Conservation (phyloP, 2,113 vertebrate species). For the Trematomus loennbergii region DNA sequence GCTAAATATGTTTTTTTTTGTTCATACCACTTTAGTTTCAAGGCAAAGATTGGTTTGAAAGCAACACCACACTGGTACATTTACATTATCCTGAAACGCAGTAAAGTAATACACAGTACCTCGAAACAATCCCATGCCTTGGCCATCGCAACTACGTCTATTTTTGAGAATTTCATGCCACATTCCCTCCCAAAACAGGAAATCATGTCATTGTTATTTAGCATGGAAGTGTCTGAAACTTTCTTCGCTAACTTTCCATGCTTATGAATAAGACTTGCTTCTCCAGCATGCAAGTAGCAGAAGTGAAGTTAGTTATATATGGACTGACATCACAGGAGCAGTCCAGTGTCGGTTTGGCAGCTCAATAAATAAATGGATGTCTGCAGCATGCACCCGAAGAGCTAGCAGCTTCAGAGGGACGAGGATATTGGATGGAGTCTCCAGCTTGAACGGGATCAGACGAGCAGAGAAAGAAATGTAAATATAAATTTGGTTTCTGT, state of each 20-base stretch:
- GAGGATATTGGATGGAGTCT: slow-evolving; percentile 14
- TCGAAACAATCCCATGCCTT: too few relatives aligned
- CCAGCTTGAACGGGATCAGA: slow-evolving; percentile 22
- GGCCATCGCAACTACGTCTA: too few relatives aligned
- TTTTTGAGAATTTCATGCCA: too few relatives aligned
- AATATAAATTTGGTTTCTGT: slow-evolving; percentile 26
- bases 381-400: slow-evolving; percentile 20
- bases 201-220: slow-evolving; percentile 2
- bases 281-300: not conserved
- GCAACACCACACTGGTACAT: too few relatives aligned
- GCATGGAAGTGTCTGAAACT: not conserved
- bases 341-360: slow-evolving; percentile 37
- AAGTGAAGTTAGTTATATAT: slow-evolving; percentile 27
- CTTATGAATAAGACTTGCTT: not conserved
- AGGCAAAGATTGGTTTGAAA: too few relatives aligned
- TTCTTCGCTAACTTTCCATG: not conserved
- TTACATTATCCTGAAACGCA: too few relatives aligned
- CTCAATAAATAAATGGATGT: slow-evolving; percentile 35
- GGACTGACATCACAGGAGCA: slow-evolving; percentile 41
- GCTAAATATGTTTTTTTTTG: too few relatives aligned
- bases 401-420: slow-evolving; percentile 29
- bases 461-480: slow-evolving; percentile 13
- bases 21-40: too few relatives aligned
- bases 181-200: not conserved
- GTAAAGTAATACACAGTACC: too few relatives aligned